Evolutionary conservation across 2,113 vertebrate genomes (phyloP), one percentile per base, ranked within the genome.

Genomic region (Notiomystis cincta): DNA sequence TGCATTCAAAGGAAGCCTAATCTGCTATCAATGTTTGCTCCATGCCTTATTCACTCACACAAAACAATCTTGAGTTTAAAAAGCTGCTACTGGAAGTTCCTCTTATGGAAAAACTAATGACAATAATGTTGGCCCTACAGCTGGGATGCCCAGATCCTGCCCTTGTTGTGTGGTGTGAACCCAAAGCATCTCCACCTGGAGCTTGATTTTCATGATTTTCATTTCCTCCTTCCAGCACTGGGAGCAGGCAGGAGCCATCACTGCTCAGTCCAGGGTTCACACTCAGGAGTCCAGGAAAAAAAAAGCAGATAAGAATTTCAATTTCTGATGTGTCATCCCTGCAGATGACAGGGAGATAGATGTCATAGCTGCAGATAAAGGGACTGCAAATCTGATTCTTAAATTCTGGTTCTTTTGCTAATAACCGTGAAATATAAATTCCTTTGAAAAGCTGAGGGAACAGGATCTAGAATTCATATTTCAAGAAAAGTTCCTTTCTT

Each of bases 71-170:
- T 17, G 15, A 48, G 20, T 33, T 44, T 11, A 78, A 87, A 92
- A 78, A 85, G 2, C 5, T 61, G 20, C 25, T 53, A 4, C 70
- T 70, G 16, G 18, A 73, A 47, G 13, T 30, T 17, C 2, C 7
- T 65, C 58, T 47, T 15, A 15, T 25, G 60, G 60, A 38, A 50
- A 78, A 65, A 5, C 7, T 27, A 20, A 11, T 30, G 40, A 38
- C 30, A 78, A 35, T 9, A 40, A 12, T 0, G 0, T 11, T 69
- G 33, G 0, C 24, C 44, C 7, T 61, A 13, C 3, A 12, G 13
- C 20, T 45, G 25, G 25, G 25, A 31, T 77, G 17, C 15, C 44
- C 58, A 44, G 48, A 45, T 51, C 22, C 20, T 50, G 15, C 13
- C 21, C 9, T 47, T 21, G 2, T 13, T 24, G 3, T 30, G 11